These are phyloP conservation scores for Whitmania pigra DNA, from an alignment of 1,140 invertebrate genomes.

Conservation along the genomic window DNA sequence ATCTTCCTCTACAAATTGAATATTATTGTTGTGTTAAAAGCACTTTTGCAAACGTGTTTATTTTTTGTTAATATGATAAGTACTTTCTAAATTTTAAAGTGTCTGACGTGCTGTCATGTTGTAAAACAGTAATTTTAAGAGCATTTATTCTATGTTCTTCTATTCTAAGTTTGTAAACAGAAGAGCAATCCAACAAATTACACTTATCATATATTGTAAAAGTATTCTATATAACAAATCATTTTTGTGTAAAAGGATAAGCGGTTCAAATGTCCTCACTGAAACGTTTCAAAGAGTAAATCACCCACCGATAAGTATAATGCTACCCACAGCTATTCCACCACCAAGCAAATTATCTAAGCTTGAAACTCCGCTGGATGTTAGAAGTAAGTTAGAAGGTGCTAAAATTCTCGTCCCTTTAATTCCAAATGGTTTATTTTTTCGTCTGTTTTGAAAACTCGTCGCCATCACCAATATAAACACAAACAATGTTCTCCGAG, in stretches of 20 bases:
- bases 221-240: neutral
- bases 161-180: neutral
- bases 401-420: neutral
- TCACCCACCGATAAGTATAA: neutral
- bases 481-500: neutral
- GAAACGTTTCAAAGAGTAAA: neutral
- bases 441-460: neutral
- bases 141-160: neutral
- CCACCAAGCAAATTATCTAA: slow-evolving; percentile 7
- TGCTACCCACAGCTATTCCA: neutral
- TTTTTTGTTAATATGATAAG: neutral
- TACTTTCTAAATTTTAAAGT: neutral
- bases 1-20: slow-evolving; percentile 11
- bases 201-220: neutral
- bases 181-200: neutral
- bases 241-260: neutral
- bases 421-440: slow-evolving; percentile 1
- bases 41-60: neutral
- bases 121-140: neutral
- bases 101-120: neutral
- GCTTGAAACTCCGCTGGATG: neutral
- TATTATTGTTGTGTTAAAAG: neutral
- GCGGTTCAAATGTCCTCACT: neutral
- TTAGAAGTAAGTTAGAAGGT: neutral
- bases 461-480: neutral